phyloP scores from a whole-genome alignment of 2,113 vertebrate genomes.

The Malurus cyaneus region DNA sequence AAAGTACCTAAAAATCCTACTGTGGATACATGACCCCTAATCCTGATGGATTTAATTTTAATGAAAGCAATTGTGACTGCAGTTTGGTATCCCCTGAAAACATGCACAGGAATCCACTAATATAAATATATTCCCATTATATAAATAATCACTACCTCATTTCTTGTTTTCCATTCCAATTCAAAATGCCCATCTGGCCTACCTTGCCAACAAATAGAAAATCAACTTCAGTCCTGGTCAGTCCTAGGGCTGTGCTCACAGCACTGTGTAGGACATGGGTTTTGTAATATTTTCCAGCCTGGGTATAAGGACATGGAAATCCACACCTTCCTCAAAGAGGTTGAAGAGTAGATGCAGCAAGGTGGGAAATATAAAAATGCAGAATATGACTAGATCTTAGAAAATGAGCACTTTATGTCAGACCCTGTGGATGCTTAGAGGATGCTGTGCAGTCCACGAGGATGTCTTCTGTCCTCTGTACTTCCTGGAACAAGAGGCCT shows the following conservation, averaged over 20 bases:
- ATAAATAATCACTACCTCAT: background rate
- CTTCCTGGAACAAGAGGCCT: background rate
- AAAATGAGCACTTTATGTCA: background rate
- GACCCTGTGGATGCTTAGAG: background rate
- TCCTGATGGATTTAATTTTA: background rate
- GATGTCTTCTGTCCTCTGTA: background rate
- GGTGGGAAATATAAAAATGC: background rate
- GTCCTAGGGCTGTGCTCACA: background rate
- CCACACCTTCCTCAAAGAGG: background rate
- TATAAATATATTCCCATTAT: too few species aligned
- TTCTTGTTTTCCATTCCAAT: background rate
- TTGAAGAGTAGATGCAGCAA: background rate
- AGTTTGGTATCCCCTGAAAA: background rate
- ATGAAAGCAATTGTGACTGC: background rate
- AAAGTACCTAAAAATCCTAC: background rate
- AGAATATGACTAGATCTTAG: background rate
- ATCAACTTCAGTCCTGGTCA: background rate
- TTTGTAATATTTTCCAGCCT: background rate
- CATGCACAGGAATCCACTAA: background rate
- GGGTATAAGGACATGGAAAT: background rate
- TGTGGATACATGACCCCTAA: background rate
- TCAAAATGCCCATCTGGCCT: background rate
- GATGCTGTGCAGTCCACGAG: background rate
- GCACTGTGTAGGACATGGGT: background rate
- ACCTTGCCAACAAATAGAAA: fast-evolving